Evolutionary conservation across 2,888 invertebrate genomes (phyloP), one percentile per base, ranked within the genome.

Genomic region (Drosophila acutilabella): DNA sequence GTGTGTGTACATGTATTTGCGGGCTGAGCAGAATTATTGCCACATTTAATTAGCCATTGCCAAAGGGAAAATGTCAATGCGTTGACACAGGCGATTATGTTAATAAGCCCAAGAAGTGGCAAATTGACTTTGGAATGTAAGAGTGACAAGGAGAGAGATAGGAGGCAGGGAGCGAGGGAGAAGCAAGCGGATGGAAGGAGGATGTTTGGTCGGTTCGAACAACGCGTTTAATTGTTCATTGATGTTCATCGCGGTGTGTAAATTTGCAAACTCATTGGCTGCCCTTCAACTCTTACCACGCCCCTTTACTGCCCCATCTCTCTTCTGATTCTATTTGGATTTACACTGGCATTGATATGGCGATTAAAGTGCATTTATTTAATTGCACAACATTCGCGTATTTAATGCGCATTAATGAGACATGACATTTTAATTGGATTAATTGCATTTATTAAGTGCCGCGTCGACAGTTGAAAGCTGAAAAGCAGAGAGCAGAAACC

Each of bases 401-500:
- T 68, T 87, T 81, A 87, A 87, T 81, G 70, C 78, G 78, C 74
- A 77, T 85, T 87, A 85, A 85, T 87, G 85, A 72, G 80, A 85
- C 85, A 87, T 85, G 87, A 82, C 85, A 81, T 85, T 87, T 87
- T 84, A 85, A 85, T 85, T 85, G 87, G 88, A 87, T 85, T 84
- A 85, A 87, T 81, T 87, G 80, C 76, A 69, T 74, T 82, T 81
- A 87, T 85, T 85, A 75, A 84, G 87, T 81, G 80, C 58, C 40
- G 67, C 36, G 54, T 10, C 40, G 47, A 54, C 45, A 59, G 54
- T 57, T 40, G 50, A 61, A 61, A 61, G 64, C 72, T 59, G 45
- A 56, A 47, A 51, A 38, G 30, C 61, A 48, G 50, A 48, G 38
- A 23, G 45, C 20, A 16, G 33, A 54, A 30, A 44, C 18, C 54